Evolutionary conservation across 2,888 invertebrate genomes (phyloP), one percentile per base, ranked within the genome.

Genomic region (Dryocosmus kuriphilus): DNA sequence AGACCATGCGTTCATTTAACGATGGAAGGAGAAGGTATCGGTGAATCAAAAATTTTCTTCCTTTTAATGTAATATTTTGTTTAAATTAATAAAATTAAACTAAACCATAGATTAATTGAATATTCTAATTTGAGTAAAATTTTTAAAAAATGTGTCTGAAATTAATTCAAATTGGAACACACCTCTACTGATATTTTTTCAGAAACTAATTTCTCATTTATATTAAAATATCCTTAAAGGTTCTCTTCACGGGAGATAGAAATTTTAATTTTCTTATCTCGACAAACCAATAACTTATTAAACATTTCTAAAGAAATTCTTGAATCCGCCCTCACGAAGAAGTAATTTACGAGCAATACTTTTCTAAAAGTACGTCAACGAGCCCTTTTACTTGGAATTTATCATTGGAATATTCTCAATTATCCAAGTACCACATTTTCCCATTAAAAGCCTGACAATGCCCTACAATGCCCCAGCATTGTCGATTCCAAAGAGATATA

Each of bases 1-100:
- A 79, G 73, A 63, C 80, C 73, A 75, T 73, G 79, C 85, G 62
- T 80, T 83, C 80, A 84, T 85, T 85, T 84, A 85, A 83, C 82
- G 83, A 80, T 83, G 83, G 16, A 14, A 51, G 46, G 46, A 19
- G 14, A 51, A 19, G 6, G 14, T 19, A 19, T 51, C 16, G n/a
- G n/a, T n/a, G n/a, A n/a, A n/a, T n/a, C n/a, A n/a, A n/a, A n/a
- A n/a, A n/a, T n/a, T n/a, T n/a, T n/a, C n/a, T n/a, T n/a, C n/a
- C n/a, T n/a, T n/a, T n/a, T n/a, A n/a, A n/a, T n/a, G n/a, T n/a
- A n/a, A n/a, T n/a, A n/a, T n/a, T n/a, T n/a, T n/a, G n/a, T n/a
- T n/a, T n/a, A n/a, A n/a, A n/a, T n/a, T n/a, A n/a, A n/a, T n/a
- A n/a, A n/a, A n/a, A n/a, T n/a, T n/a, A n/a, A n/a, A n/a, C 46